Evolutionary conservation across 2,797 vertebrate species (phyloP).

Genomic region (Crypturellus tataupa): DNA sequence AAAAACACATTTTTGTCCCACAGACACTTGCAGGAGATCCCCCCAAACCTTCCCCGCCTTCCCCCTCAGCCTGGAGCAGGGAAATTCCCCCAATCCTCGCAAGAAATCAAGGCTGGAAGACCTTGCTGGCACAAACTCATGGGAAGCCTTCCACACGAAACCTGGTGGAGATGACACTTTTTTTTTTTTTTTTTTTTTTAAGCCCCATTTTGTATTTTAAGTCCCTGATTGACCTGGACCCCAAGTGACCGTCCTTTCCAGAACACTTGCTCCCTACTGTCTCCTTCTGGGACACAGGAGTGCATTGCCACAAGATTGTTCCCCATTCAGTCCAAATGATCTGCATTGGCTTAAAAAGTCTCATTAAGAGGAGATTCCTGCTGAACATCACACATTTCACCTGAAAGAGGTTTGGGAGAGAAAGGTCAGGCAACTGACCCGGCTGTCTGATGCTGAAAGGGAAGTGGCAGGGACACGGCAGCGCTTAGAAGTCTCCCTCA

Average conservation of each 20-base stretch:
- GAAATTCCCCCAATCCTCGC: accelerated
- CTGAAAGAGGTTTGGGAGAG: neutral
- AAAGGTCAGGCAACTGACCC: neutral
- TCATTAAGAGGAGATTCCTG: neutral
- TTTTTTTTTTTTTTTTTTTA: conserved; percentile 4
- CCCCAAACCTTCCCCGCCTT: no score
- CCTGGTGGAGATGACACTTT: neutral
- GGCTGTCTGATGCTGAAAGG: neutral
- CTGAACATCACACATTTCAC: neutral
- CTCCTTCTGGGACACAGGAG: neutral
- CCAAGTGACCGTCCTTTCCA: neutral
- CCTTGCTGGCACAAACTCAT: neutral
- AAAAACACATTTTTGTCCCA: neutral
- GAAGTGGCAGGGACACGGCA: neutral
- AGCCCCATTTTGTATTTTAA: neutral
- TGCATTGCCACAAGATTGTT: neutral
- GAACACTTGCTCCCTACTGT: neutral
- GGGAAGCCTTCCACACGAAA: neutral
- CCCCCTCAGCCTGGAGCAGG: neutral
- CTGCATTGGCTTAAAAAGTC: neutral
- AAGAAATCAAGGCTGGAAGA: neutral
- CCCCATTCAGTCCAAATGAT: neutral
- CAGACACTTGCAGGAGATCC: accelerated
- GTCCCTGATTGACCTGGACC: neutral
- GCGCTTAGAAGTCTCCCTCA: neutral